These are phyloP conservation scores for Diploscapter pachys DNA, from an alignment of 1,140 invertebrate genomes.

Conservation along the genomic window DNA sequence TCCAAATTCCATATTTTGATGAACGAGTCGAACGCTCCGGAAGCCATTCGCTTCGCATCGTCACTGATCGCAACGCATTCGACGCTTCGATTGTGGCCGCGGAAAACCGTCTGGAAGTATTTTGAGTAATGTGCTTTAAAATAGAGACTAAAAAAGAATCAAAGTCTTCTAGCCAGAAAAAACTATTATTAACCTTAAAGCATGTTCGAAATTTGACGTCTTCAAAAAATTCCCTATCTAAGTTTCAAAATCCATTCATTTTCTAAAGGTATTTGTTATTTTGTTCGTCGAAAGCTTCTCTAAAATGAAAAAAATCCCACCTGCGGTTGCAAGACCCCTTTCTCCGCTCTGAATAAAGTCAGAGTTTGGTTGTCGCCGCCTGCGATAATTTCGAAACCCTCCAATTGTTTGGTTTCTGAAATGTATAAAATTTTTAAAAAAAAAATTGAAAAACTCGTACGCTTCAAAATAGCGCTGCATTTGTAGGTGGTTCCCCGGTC, in stretches of 20 bases:
- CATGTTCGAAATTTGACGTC: no score
- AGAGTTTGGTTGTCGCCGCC: constrained; percentile 46
- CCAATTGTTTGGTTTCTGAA: constrained; percentile 15
- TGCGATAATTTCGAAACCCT: constrained; percentile 29
- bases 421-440: constrained; percentile 1
- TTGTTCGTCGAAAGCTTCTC: no score
- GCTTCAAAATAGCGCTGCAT: constrained; percentile 16
- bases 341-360: constrained; percentile 32
- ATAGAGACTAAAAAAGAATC: not conserved
- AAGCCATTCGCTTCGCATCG: constrained; percentile 44
- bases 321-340: constrained; percentile 8
- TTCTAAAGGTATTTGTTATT: not conserved
- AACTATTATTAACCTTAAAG: no score
- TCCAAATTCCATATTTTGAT: constrained; percentile 56
- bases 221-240: no score
- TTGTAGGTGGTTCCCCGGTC: constrained; percentile 34
- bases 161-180: not conserved
- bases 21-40: constrained; percentile 51
- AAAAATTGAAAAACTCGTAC: not conserved
- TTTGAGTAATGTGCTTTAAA: not conserved
- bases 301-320: not conserved
- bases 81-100: constrained; percentile 51
- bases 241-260: no score
- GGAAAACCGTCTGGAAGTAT: constrained; percentile 25
- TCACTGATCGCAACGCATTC: constrained; percentile 48